These are phyloP conservation scores for Conopomorpha cramerella DNA, from an alignment of 1,140 invertebrate genomes.

Conservation along the genomic window DNA sequence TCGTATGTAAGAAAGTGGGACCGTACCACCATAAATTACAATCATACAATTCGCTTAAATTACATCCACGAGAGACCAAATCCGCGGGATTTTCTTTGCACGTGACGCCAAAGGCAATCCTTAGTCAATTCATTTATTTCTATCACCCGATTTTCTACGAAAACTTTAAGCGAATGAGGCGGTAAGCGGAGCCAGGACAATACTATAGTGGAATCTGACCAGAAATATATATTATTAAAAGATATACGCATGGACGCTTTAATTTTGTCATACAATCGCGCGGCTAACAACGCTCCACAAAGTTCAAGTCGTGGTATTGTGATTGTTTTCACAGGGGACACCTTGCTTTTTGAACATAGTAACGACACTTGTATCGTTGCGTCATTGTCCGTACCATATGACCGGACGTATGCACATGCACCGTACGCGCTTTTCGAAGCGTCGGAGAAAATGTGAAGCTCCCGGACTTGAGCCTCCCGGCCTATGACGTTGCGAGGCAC, in stretches of 20 bases:
- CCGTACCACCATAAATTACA: background rate
- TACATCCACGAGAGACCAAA: slow-evolving; percentile 1
- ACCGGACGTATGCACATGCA: slow-evolving; percentile 16
- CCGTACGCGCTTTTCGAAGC: slow-evolving; percentile 11
- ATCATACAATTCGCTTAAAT: background rate
- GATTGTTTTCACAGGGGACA: slow-evolving; percentile 1
- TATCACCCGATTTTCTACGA: slow-evolving; percentile 4
- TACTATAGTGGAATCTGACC: slow-evolving; percentile 1
- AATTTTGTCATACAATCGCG: slow-evolving; percentile 3
- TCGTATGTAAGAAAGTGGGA: background rate
- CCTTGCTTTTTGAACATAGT: background rate
- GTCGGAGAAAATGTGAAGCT: slow-evolving; percentile 1
- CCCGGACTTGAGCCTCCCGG: background rate
- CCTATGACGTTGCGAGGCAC: background rate
- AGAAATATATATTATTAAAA: slow-evolving; percentile 1
- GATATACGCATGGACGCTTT: background rate
- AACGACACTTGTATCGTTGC: background rate
- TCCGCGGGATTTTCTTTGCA: slow-evolving; percentile 3
- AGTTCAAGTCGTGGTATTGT: slow-evolving; percentile 1
- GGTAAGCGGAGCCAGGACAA: background rate
- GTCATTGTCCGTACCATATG: slow-evolving; percentile 1
- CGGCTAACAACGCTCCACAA: background rate
- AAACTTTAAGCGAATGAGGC: background rate
- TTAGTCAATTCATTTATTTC: slow-evolving; percentile 5
- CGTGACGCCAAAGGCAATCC: background rate